Base-by-base conservation (phyloP, 2,113 vertebrate genomes). In the Oryctolagus cuniculus region DNA sequence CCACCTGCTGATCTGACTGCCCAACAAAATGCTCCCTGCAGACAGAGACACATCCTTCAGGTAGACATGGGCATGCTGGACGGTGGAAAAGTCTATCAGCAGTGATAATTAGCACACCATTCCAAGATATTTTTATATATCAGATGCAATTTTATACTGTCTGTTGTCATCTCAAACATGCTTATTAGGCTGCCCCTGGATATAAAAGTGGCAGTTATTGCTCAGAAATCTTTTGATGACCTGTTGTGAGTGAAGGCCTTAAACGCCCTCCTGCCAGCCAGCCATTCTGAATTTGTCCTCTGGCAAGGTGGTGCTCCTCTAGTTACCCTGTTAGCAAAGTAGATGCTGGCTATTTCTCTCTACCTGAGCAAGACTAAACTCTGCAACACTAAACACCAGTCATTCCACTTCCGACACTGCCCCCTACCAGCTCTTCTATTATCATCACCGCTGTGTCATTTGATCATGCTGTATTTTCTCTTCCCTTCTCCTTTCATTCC, bases 381-480 rank as follows among this genome's bases (percentile, higher is more conserved):
- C 78, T 77, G 12, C 83, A 87, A 86, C 16, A 11, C 24, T 85
- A 78, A 89, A 88, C 15, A 24, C 16, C 34, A 86, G 44, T 66
- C n/a, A 67, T 72, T 87, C 51, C 34, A 9, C n/a, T 74, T 90
- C 73, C 11, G 1, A 36, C 27, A 31, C 7, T 61, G 67, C 13
- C 51, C 66, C 0, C 0, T 6, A 17, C 0, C 0, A n/a, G 29
- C 4, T 5, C 73, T 84, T 55, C 16, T 1, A 3, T 83, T n/a
- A 64, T 27, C 10, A 38, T 38, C 11, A 31, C 7, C 29, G 27
- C 31, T 70, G 75, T 64, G 44, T 80, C 88, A 73, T 86, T 73
- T 70, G 10, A 10, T 80, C 58, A 3, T 77, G 31, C 17, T 3
- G 36, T 31, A 16, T 16, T 61, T 87, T 79, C 67, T 34, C 4